Evolutionary conservation across 2,113 vertebrate genomes (phyloP).

Genomic region (Hippocampus comes): DNA sequence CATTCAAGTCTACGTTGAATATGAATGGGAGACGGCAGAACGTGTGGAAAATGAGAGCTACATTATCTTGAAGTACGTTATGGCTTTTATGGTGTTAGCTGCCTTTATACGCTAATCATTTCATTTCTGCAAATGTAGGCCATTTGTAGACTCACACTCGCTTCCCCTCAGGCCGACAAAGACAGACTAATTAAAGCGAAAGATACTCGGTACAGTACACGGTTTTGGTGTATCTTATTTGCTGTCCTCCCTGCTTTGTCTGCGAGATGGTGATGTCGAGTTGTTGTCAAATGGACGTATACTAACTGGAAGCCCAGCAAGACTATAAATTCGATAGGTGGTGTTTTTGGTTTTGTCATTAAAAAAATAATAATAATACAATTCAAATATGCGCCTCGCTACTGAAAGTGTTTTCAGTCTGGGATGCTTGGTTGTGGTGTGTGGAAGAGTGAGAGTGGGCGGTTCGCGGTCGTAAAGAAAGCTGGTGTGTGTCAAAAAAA

Average conservation of each 20-base stretch:
- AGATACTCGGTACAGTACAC: neutral
- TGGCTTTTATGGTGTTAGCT: neutral
- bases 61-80: neutral
- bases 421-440: too few species aligned
- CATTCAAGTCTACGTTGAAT: neutral
- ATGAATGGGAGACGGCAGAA: neutral
- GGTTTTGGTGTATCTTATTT: neutral
- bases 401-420: too few species aligned
- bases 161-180: constrained; percentile 22
- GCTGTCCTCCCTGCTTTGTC: neutral
- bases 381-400: too few species aligned
- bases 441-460: too few species aligned
- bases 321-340: too few species aligned
- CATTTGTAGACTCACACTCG: constrained; percentile 41
- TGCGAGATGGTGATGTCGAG: too few species aligned
- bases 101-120: constrained; percentile 35
- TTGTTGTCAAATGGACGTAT: neutral
- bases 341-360: too few species aligned
- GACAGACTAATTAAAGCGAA: constrained; percentile 27
- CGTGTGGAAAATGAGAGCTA: neutral
- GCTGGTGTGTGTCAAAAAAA: too few species aligned
- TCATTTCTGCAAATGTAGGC: constrained; percentile 42
- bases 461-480: too few species aligned
- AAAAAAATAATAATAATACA: neutral
- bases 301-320: too few species aligned